Percentiles rank a stretch among this genome's conserved stretches.
Evolutionary conservation across 2,888 invertebrate genomes (phyloP).

Genomic region (Eupeodes latifasciatus): DNA sequence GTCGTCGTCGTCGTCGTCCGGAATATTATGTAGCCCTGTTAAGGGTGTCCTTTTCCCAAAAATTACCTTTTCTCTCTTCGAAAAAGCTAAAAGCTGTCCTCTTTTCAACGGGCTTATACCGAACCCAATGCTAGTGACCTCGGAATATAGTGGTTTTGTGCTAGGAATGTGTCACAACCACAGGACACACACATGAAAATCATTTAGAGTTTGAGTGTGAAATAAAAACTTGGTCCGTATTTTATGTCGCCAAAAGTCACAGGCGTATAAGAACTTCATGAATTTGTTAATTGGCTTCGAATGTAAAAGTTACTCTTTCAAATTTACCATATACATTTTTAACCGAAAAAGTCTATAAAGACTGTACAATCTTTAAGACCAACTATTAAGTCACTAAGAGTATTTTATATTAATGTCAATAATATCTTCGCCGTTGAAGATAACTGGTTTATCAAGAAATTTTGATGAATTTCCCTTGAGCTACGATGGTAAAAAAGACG

Average conservation of each 20-base stretch:
- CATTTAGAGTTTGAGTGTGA: constrained; percentile 18
- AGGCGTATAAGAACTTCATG: background rate
- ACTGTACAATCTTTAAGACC: too few species aligned
- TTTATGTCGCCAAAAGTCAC: background rate
- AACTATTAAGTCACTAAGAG: too few species aligned
- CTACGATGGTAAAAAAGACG: too few species aligned
- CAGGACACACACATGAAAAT: constrained; percentile 28
- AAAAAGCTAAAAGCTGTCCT: constrained; percentile 55
- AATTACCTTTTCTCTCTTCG: constrained; percentile 37
- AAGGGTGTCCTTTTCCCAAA: constrained; percentile 63
- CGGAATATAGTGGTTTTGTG: constrained; percentile 57
- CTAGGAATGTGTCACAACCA: constrained; percentile 65
- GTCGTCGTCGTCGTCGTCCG: constrained; percentile 3
- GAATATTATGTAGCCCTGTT: constrained; percentile 20
- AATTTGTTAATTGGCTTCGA: too few species aligned
- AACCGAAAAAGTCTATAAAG: too few species aligned
- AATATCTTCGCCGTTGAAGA: too few species aligned
- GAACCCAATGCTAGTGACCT: background rate
- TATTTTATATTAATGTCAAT: too few species aligned
- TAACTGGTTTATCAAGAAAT: too few species aligned
- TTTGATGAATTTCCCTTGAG: too few species aligned
- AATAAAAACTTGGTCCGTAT: constrained; percentile 11
- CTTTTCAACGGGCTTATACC: constrained; percentile 30
- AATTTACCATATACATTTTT: too few species aligned
- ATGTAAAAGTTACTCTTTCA: too few species aligned